These are phyloP conservation scores for Erpobdella octoculata DNA, from an alignment of 2,888 invertebrate genomes.

Conservation along the genomic window DNA sequence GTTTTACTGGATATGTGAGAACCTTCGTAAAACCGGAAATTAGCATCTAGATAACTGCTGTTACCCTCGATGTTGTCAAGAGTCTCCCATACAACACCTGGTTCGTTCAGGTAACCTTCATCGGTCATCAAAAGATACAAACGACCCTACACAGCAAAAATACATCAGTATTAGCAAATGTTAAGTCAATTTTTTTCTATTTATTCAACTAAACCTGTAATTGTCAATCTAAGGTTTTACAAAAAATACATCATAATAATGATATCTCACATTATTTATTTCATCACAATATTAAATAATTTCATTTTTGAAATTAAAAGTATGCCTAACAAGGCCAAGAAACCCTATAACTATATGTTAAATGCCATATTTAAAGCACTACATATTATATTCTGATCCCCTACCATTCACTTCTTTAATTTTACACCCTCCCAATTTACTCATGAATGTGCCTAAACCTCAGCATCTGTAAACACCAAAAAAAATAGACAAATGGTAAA, in stretches of 20 bases:
- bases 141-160: slow-evolving; percentile 44
- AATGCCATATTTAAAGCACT: no score
- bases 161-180: no score
- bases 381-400: no score
- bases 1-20: slow-evolving; percentile 13
- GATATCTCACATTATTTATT: no score
- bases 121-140: slow-evolving; percentile 58
- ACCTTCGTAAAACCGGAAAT: slow-evolving; percentile 51
- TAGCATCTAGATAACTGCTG: slow-evolving; percentile 56
- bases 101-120: slow-evolving; percentile 57
- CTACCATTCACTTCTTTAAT: no score
- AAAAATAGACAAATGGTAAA: not conserved
- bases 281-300: not conserved
- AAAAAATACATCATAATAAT: no score
- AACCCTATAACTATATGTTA: no score
- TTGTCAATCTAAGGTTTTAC: no score
- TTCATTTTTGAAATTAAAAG: not conserved
- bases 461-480: not conserved
- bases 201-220: no score
- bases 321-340: no score
- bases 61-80: slow-evolving; percentile 57
- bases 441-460: not conserved
- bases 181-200: not conserved
- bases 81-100: slow-evolving; percentile 58
- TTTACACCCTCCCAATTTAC: not conserved